Percentiles rank a stretch among this genome's conserved stretches.
Evolutionary conservation across 2,888 invertebrate genomes (phyloP).

Genomic region (Heteropelma amictum): DNA sequence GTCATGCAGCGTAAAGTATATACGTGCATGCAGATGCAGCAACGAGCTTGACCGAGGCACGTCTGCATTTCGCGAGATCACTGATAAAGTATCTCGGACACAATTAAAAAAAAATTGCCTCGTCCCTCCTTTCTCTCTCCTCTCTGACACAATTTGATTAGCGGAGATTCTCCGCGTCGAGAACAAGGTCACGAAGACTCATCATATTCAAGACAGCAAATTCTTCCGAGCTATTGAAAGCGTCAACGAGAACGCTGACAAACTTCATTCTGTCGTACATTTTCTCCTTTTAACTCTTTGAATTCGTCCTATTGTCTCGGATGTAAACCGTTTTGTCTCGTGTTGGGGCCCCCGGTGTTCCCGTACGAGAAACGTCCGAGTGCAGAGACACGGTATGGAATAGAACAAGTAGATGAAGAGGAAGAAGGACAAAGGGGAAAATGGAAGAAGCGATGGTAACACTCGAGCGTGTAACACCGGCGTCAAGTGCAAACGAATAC

Average conservation of each 20-base stretch:
- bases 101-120: not conserved
- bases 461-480: constrained; percentile 12
- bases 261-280: not conserved
- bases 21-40: constrained; percentile 32
- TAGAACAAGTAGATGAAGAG: no score
- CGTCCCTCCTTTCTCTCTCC: not conserved
- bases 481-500: constrained; percentile 3
- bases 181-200: constrained; percentile 40
- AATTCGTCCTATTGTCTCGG: not conserved
- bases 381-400: constrained; percentile 63
- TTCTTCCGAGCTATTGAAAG: not conserved
- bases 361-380: constrained; percentile 57
- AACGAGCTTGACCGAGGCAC: constrained; percentile 24
- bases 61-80: constrained; percentile 48
- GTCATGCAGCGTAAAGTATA: constrained; percentile 36
- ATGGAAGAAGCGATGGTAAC: constrained; percentile 21
- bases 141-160: constrained; percentile 66
- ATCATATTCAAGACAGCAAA: constrained; percentile 42
- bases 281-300: not conserved
- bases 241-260: not conserved
- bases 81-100: constrained; percentile 49
- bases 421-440: not conserved
- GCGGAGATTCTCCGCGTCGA: constrained; percentile 31
- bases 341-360: constrained; percentile 26
- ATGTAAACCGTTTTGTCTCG: constrained; percentile 13